A percentile compares a stretch with the other conserved stretches of the same genome.
phyloP scores from a whole-genome alignment of 2,113 vertebrate genomes.

The Megaceryle maxima region DNA sequence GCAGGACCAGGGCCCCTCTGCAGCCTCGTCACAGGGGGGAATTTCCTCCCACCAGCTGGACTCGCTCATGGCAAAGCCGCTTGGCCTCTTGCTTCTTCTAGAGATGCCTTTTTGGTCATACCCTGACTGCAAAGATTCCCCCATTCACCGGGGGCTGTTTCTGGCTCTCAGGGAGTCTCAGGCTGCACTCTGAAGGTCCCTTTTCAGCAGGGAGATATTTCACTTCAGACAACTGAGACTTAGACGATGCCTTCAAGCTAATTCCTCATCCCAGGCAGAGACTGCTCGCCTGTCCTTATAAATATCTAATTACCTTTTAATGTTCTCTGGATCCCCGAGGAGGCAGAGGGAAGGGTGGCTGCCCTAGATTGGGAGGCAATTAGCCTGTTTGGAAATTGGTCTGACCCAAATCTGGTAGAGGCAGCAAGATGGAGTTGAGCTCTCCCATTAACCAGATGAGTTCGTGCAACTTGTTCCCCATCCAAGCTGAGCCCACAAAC shows the following conservation, averaged over 20 bases:
- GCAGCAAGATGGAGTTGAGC: not conserved
- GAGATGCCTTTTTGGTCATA: not conserved
- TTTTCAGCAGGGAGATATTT: slow-evolving; percentile 43
- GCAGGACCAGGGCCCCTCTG: not conserved
- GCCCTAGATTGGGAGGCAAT: slow-evolving; percentile 55
- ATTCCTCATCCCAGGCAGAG: slow-evolving; percentile 40
- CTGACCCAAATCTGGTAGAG: not conserved
- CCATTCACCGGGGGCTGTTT: not conserved
- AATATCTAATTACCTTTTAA: slow-evolving; percentile 70
- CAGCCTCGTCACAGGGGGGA: not conserved
- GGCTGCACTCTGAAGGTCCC: not conserved
- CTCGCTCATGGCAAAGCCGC: rapidly evolving
- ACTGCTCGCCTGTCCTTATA: slow-evolving; percentile 49
- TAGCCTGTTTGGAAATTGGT: slow-evolving; percentile 41
- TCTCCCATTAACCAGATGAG: slow-evolving; percentile 22
- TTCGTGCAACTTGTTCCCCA: not conserved
- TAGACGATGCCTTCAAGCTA: slow-evolving; percentile 22
- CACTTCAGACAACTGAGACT: slow-evolving; percentile 26
- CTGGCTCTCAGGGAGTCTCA: not conserved
- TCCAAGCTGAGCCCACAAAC: slow-evolving; percentile 8
- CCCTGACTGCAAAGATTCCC: not conserved
- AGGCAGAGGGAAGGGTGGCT: not conserved
- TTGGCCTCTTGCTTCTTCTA: rapidly evolving
- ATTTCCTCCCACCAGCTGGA: not conserved
- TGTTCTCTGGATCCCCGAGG: slow-evolving; percentile 47